Base-by-base conservation (phyloP, 2,888 invertebrate genomes). In the Apotomis betuletana region DNA sequence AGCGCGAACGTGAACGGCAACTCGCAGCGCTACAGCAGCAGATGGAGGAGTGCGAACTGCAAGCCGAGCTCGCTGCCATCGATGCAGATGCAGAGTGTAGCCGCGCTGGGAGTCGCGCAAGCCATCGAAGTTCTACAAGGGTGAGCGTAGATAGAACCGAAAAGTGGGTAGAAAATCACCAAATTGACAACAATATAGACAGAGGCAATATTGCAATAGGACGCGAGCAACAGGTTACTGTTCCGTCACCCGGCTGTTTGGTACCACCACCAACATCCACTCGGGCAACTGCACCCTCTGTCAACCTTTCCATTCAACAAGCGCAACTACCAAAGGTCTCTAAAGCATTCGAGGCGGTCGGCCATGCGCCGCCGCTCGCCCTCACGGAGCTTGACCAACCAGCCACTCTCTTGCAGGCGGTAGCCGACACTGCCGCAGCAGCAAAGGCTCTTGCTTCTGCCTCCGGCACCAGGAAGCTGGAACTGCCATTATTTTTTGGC, bases 341-440 rank as follows among this genome's bases (percentile, higher is more conserved):
- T 10, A 58, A 58, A 58, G 58, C 58, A 15, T 58, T 36, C 58
- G 58, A 58, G 58, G 58, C 41, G 59, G 59, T 13, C 13, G 59
- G 59, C 59, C 6, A 12, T 44, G n/a, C 3, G n/a, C 41, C 46
- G 44, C 60, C 46, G 46, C 60, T 60, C 15, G 27, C 58, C 38
- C 27, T n/a, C 5, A 58, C 67, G 9, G 41, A 57, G 15, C 41
- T 44, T 57, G 38, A 49, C 36, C 51, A 51, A 51, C 38, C n/a
- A 54, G 5, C 51, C 5, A 15, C 6, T n/a, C 67, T 52, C 10
- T 59, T 59, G 41, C 68, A 49, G 13, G 49, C 61, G 27, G 49
- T 61, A 10, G 61, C 60, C 44, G 61, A 68, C 51, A 60, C 68
- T 10, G 68, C 61, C 6, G 68, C 68, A 41, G 68, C 68, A 5